phyloP scores from a whole-genome alignment of 2,797 vertebrate species.

The Acanthiza pusilla region DNA sequence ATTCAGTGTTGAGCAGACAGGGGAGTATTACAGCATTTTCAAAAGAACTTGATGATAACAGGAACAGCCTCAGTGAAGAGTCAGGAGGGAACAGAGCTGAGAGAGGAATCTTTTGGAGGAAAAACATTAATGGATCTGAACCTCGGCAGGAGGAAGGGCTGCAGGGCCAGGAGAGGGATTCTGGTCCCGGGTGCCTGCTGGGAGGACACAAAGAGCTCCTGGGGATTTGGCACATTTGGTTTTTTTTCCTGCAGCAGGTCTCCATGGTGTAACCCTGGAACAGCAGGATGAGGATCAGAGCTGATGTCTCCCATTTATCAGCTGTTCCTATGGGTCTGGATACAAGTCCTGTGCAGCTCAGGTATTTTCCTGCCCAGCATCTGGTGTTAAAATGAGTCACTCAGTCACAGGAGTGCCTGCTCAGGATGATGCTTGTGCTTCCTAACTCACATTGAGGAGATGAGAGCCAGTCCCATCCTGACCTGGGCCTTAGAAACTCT shows the following conservation, averaged over 20 bases:
- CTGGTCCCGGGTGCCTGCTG: not conserved
- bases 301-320: fast-evolving
- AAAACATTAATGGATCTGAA: not conserved
- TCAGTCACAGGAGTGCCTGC: fast-evolving
- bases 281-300: not conserved
- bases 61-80: not conserved
- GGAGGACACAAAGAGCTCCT: not conserved
- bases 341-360: not conserved
- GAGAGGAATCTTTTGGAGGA: not conserved
- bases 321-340: not conserved
- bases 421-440: not conserved
- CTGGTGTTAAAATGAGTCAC: not conserved
- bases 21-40: not conserved
- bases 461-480: not conserved
- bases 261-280: not conserved
- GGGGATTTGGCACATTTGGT: not conserved
- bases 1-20: not conserved
- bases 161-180: not conserved
- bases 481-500: not conserved
- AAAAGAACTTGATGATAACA: not conserved
- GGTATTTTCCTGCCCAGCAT: not conserved
- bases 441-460: not conserved
- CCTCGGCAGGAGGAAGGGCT: not conserved
- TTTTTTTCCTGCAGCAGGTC: not conserved
- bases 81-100: not conserved